Base-by-base conservation (phyloP, 2,113 vertebrate species). In the Sinocyclocheilus maitianheensis region DNA sequence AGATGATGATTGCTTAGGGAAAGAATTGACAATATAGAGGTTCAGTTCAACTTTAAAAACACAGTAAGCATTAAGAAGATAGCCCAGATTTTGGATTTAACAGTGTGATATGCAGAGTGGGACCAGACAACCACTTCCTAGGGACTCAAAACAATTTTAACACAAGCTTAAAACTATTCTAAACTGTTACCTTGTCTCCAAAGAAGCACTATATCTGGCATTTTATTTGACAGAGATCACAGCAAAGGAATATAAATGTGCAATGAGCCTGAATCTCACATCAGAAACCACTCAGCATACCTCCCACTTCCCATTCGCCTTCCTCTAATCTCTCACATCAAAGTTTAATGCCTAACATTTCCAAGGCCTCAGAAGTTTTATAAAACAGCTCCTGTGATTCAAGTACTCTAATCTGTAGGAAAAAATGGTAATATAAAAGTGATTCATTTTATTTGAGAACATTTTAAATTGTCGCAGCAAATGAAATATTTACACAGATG, bases 311-410 rank as follows among this genome's bases (percentile, higher is more conserved):
- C 89, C 91, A 91, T 92, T 84, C 81, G 75, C 46, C 88, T 83
- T 82, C 89, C 78, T 92, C 90, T 90, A 90, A 91, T 90, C 90
- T 90, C 88, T 89, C 84, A 91, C 91, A 92, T 94, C 90, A 93
- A 93, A 93, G 91, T 86, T 80, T 91, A 88, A 92, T 87, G 88
- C 72, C 85, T 87, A 89, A 90, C 86, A 91, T 89, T 72, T 87
- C 62, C 85, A 89, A 84, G 67, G 30, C 87, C 90, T 91, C 85
- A 81, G 81, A 90, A 78, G 87, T 91, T 88, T 87, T 87, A 87
- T 91, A 84, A 93, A 93, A 92, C 78, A 78, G 81, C 87, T 90
- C 89, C 88, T 87, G 88, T 89, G 86, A 34, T 30, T 81, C 30
- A 53, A 67, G 63, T 48, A 48, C 62, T 69, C 24, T 78, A 67